Evolutionary conservation across 1,140 invertebrate genomes (phyloP).

Genomic region (Drosophila nikananu): DNA sequence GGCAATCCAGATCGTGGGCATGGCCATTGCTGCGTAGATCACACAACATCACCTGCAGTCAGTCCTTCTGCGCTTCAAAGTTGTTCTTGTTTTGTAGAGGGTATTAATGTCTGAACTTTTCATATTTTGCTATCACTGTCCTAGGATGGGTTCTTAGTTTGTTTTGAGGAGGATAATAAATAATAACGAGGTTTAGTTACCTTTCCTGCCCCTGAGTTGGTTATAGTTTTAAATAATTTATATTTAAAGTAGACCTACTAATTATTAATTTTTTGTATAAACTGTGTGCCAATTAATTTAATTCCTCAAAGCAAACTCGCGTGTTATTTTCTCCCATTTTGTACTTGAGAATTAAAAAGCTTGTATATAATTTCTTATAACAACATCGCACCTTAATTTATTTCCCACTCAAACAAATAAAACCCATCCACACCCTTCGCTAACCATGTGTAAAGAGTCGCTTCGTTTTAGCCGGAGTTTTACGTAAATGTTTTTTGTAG

Average conservation of each 20-base stretch:
- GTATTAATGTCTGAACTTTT: background rate
- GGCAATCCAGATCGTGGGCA: constrained; percentile 67
- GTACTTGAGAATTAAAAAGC: background rate
- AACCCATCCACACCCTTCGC: constrained; percentile 4
- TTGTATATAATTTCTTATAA: background rate
- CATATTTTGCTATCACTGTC: constrained; percentile 2
- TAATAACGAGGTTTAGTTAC: background rate
- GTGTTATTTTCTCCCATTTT: background rate
- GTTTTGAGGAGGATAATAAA: background rate
- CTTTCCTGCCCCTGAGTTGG: background rate
- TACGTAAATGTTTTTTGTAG: constrained; percentile 46
- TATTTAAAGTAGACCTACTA: background rate
- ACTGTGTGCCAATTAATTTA: constrained; percentile 2
- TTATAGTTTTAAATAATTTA: background rate
- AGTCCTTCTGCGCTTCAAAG: constrained; percentile 31
- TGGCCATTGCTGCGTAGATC: constrained; percentile 58
- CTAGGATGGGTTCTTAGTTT: constrained; percentile 10
- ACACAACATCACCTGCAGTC: constrained; percentile 11
- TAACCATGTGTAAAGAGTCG: constrained; percentile 38
- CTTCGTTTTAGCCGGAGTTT: constrained; percentile 37
- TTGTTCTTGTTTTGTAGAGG: constrained; percentile 53
- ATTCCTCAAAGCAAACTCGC: background rate
- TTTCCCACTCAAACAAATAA: background rate
- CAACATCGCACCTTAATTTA: background rate
- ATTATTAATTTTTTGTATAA: background rate